Evolutionary conservation across 2,113 vertebrate genomes (phyloP), one percentile per base, ranked within the genome.

Genomic region (Macquaria australasica): DNA sequence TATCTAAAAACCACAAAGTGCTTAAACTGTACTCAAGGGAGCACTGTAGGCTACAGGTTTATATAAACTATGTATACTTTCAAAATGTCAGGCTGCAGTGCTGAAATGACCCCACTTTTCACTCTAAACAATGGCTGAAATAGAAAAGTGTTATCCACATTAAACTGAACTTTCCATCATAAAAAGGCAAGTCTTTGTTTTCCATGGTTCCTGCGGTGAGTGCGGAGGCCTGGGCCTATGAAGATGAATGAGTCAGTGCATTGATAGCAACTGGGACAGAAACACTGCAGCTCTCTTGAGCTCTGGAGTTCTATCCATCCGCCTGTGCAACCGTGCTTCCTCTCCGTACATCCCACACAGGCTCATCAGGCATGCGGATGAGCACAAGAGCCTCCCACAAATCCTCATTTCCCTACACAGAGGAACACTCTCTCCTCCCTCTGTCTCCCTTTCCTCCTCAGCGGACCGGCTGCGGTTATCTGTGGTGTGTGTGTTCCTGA

Each of bases 161-260:
- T 81, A 90, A 87, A 87, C 77, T 81, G 70, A 86, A 71, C 81
- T 90, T 91, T 92, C 91, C 87, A 63, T 86, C 68, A 45, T 88
- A 84, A 91, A 91, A 90, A 89, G 5, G 43, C 69, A 53, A 73
- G 23, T 73, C 87, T 93, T 93, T 93, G 92, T 93, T 93, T 92
- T 92, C 81, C 86, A 77, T 69, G 81, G 83, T 58, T 94, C 86
- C 93, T 90, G 92, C 20, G 85, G 91, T 81, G 89, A 87, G 85
- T 2, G 21, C 34, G 70, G 60, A 78, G 88, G 82, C 71, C 85
- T 73, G 73, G 31, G 77, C 81, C 86, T 31, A 8, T 70, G 87
- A 82, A 86, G 76, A 84, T 84, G 78, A 77, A 89, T 82, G 89
- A 93, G 87, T 88, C 89, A 88, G 56, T 66, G 80, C 78, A 77